Evolutionary conservation across 2,797 vertebrate genomes (phyloP).

Genomic region (Monodelphis domestica): DNA sequence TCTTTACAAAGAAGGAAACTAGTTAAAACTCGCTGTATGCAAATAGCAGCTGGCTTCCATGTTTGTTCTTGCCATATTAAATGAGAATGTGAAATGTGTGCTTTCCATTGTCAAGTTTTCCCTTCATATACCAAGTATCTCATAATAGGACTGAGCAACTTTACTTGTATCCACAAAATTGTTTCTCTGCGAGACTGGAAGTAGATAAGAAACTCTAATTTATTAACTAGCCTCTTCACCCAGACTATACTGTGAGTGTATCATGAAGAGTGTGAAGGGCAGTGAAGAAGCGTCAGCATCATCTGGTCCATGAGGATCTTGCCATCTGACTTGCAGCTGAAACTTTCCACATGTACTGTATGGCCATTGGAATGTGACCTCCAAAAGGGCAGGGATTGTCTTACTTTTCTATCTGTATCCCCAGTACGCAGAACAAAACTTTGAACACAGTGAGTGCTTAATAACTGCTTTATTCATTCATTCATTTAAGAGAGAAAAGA

Average conservation of each 20-base stretch:
- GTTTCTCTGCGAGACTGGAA: background rate
- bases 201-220: background rate
- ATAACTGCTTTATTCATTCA: no score
- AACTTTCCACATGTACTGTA: background rate
- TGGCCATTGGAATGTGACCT: background rate
- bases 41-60: background rate
- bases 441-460: background rate
- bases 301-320: background rate
- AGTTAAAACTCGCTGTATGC: background rate
- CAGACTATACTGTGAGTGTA: background rate
- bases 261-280: background rate
- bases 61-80: slow-evolving; percentile 13
- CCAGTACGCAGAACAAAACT: background rate
- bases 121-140: background rate
- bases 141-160: background rate
- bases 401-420: background rate
- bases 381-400: background rate
- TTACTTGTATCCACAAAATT: background rate
- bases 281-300: background rate
- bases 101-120: background rate
- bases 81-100: background rate
- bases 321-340: background rate
- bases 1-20: background rate
- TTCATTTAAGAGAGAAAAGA: background rate
- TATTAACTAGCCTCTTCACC: background rate